Base-by-base conservation (phyloP, 2,888 invertebrate genomes). In the Drosophila mettleri region DNA sequence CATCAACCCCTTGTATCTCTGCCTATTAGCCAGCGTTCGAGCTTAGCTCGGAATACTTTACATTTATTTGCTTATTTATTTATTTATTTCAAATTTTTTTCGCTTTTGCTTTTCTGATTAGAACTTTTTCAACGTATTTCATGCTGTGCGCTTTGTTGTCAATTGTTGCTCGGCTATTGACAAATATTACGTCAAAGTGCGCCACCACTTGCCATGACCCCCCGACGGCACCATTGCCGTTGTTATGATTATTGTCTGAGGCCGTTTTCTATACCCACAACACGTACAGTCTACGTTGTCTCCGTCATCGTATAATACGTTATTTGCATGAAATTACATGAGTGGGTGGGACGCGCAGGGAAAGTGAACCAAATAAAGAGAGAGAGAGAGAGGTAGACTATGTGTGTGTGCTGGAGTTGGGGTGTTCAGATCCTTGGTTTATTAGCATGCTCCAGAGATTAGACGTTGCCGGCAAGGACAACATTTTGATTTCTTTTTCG, bases 391-490 rank as follows among this genome's bases (percentile, higher is more conserved):
- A 16, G 16, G 9, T 22, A n/a, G n/a, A n/a, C n/a, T n/a, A 22
- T 24, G 14, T 29, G 49, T 43, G 34, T 51, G 49, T 52, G 51
- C 2, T 16, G 18, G 54, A 36, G 63, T 46, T 48, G 39, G 55
- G 49, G 20, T 34, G 69, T 63, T 33, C 48, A 36, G 43, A 57
- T 59, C 59, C 79, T 70, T 75, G 71, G 83, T 88, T 89, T 85
- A 89, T 89, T 85, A 89, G 89, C 84, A 81, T 87, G 88, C 84
- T 85, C 84, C 62, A 85, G 84, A 85, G 84, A 85, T 85, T 85
- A 85, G 89, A 84, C 68, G 62, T 84, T 68, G 89, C 65, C 68
- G 78, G 74, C 87, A 81, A 85, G 88, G 74, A 88, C 83, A 83
- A 80, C 85, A 83, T 84, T 84, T 88, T 87, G 83, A 85, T 84